phyloP scores from a whole-genome alignment of 2,888 invertebrate species.

The Stenolophus ochropezus region DNA sequence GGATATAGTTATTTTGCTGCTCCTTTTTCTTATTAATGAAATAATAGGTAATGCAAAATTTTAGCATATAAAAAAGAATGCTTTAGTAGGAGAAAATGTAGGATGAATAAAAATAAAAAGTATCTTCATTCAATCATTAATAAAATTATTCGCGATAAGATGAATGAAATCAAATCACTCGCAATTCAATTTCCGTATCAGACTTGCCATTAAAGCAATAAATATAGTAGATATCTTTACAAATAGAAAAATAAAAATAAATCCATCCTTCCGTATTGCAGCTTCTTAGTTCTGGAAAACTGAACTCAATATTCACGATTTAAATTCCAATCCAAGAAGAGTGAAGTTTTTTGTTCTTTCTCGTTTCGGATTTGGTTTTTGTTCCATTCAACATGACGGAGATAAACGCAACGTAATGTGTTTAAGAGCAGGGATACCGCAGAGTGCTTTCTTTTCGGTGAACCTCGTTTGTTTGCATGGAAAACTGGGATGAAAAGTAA shows the following conservation, averaged over 20 bases:
- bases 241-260: neutral
- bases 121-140: too few relatives aligned
- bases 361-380: conserved; percentile 4
- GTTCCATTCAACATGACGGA: conserved; percentile 12
- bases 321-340: neutral
- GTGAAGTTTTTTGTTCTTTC: conserved; percentile 1
- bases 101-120: too few relatives aligned
- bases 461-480: conserved; percentile 5
- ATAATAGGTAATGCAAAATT: too few relatives aligned
- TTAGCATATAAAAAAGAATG: too few relatives aligned
- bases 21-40: too few relatives aligned
- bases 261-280: neutral
- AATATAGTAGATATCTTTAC: neutral
- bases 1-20: too few relatives aligned
- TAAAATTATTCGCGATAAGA: too few relatives aligned
- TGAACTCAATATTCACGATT: conserved; percentile 11
- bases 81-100: too few relatives aligned
- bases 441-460: neutral
- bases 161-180: neutral
- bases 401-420: conserved; percentile 29
- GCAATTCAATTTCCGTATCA: neutral
- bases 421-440: conserved; percentile 2
- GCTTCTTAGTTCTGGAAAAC: neutral
- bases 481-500: neutral
- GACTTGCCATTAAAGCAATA: neutral